Evolutionary conservation across 2,888 invertebrate species (phyloP).

Genomic region (Glyphotaelius pellucidus): DNA sequence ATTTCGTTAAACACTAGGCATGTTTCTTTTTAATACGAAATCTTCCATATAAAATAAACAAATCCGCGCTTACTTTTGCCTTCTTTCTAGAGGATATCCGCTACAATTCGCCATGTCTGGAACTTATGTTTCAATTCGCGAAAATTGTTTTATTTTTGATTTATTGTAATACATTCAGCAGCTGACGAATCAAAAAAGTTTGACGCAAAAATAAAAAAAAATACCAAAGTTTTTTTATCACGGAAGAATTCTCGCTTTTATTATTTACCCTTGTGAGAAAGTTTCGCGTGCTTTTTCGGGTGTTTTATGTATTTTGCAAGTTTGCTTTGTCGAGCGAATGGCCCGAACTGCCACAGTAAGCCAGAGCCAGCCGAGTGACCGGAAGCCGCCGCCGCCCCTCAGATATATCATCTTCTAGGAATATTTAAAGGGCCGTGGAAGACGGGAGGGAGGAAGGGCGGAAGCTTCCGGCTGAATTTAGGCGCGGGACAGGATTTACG

Average conservation of each 20-base stretch:
- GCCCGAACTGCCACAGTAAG: neutral
- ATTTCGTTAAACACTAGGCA: neutral
- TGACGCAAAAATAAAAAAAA: constrained; percentile 27
- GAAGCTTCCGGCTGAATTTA: constrained; percentile 31
- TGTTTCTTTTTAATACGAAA: neutral
- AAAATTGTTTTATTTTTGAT: constrained; percentile 25
- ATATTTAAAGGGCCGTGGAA: constrained; percentile 23
- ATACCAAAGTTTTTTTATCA: constrained; percentile 2
- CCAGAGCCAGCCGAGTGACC: constrained; percentile 26
- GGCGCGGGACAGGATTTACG: constrained; percentile 33
- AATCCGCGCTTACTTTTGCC: neutral
- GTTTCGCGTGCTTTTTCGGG: constrained; percentile 5
- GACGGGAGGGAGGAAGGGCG: neutral
- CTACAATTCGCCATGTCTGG: neutral
- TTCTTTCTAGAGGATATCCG: neutral
- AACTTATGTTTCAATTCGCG: constrained; percentile 25
- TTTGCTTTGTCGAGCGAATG: constrained; percentile 8
- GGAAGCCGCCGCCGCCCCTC: constrained; percentile 33
- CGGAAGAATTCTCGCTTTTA: constrained; percentile 10
- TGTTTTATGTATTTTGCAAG: constrained; percentile 24
- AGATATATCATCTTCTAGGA: constrained; percentile 40
- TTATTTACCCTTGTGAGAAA: constrained; percentile 34
- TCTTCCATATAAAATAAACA: neutral
- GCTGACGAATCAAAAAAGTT: constrained; percentile 29
- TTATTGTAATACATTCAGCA: constrained; percentile 11